A percentile compares a stretch with the other conserved stretches of the same genome.
These are phyloP conservation scores for Pangasius macronema DNA, from an alignment of 2,797 vertebrate genomes.

Conservation along the genomic window DNA sequence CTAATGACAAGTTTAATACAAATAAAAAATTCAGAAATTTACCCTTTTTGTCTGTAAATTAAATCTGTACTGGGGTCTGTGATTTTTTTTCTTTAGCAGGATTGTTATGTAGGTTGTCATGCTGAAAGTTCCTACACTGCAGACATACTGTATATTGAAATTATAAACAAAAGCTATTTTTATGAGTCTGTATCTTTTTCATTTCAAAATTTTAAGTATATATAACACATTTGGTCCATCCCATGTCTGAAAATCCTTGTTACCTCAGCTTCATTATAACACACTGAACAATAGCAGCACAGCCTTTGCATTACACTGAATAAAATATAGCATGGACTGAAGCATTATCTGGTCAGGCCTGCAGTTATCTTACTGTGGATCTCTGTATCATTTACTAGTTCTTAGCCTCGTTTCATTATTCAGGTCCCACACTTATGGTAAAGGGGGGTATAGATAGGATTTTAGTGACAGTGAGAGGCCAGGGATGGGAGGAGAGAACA, in stretches of 20 bases:
- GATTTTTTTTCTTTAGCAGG: no score
- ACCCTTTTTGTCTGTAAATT: neutral
- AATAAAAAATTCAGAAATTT: neutral
- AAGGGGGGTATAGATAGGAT: slow-evolving; percentile 41
- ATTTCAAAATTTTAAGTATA: neutral
- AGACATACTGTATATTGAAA: neutral
- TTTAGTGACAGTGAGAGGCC: neutral
- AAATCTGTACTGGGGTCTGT: neutral
- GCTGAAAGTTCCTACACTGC: neutral
- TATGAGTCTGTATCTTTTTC: neutral
- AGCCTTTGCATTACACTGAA: neutral
- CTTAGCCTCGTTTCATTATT: slow-evolving; percentile 38
- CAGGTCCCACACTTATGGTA: slow-evolving; percentile 20
- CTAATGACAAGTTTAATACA: neutral
- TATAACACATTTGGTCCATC: neutral
- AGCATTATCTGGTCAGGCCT: slow-evolving; percentile 1
- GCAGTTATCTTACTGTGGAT: slow-evolving; percentile 37
- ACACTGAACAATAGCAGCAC: neutral
- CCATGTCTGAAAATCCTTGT: neutral
- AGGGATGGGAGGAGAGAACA: slow-evolving; percentile 34
- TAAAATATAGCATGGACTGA: neutral
- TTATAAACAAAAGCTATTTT: neutral
- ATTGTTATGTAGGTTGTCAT: no score
- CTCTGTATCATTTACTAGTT: slow-evolving; percentile 48
- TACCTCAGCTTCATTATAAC: neutral